phyloP scores from a whole-genome alignment of 2,797 vertebrate species.

The Alosa sapidissima region DNA sequence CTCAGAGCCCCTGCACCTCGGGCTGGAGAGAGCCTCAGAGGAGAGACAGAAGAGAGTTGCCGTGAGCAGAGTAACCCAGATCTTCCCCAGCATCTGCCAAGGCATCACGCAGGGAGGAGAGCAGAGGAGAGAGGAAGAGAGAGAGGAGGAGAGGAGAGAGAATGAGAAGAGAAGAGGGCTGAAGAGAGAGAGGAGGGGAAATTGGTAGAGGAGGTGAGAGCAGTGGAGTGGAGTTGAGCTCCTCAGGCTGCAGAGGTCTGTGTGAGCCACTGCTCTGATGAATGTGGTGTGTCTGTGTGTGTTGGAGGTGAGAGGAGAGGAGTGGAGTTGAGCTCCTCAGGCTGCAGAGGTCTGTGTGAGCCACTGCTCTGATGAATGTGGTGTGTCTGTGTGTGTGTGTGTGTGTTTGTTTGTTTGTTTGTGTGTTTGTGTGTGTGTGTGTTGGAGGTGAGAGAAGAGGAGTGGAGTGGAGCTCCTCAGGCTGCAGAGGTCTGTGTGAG shows the following conservation, averaged over 20 bases:
- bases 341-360: neutral
- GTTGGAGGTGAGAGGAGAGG: no score
- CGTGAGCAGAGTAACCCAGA: neutral
- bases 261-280: neutral
- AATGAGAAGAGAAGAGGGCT: neutral
- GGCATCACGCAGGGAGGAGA: constrained; percentile 8
- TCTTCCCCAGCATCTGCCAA: constrained; percentile 13
- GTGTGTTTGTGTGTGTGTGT: no score
- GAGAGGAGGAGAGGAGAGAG: neutral
- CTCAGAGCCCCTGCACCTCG: constrained; percentile 10
- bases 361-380: neutral
- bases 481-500: neutral
- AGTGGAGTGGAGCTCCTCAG: no score
- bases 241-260: constrained; percentile 14
- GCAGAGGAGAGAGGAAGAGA: neutral
- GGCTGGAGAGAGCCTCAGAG: neutral
- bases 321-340: neutral
- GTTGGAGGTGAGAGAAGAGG: no score
- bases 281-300: neutral
- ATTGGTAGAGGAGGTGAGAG: neutral
- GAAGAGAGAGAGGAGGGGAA: neutral
- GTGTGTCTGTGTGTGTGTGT: neutral
- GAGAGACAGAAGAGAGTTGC: constrained; percentile 18
- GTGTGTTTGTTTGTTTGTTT: no score
- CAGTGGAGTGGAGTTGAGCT: neutral